Evolutionary conservation across 2,797 vertebrate species (phyloP).

Genomic region (Tamandua tetradactyla): DNA sequence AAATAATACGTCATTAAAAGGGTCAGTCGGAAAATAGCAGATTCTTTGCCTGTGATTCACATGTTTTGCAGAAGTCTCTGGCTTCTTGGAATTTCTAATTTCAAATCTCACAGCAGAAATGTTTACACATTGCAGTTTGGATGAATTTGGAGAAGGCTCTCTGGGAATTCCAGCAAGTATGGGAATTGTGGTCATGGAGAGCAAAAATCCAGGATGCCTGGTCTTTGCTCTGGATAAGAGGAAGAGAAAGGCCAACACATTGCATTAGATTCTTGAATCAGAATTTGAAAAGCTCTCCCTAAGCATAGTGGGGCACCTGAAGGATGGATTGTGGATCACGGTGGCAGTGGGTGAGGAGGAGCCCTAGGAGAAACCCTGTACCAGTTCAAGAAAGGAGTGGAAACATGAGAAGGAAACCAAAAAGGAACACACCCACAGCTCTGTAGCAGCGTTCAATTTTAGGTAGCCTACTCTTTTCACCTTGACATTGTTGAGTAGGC

Average conservation of each 20-base stretch:
- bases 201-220: neutral
- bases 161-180: neutral
- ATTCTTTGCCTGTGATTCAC: neutral
- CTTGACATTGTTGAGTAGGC: neutral
- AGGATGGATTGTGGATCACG: accelerated
- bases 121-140: neutral
- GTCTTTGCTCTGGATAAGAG: neutral
- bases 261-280: accelerated
- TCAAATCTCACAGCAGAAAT: neutral
- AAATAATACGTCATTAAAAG: slow-evolving; percentile 13
- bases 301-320: too few relatives aligned
- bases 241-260: neutral
- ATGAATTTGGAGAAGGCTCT: neutral
- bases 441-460: neutral
- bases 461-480: too few relatives aligned
- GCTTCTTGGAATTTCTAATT: slow-evolving; percentile 40
- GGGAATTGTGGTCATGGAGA: neutral
- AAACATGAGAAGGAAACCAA: neutral
- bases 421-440: too few relatives aligned
- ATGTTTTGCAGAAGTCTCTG: slow-evolving; percentile 23
- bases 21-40: neutral
- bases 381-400: neutral
- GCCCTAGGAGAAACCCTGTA: neutral
- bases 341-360: neutral
- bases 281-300: neutral